These are phyloP conservation scores for Pseudorasbora parva DNA, from an alignment of 2,113 vertebrate genomes.

Conservation along the genomic window DNA sequence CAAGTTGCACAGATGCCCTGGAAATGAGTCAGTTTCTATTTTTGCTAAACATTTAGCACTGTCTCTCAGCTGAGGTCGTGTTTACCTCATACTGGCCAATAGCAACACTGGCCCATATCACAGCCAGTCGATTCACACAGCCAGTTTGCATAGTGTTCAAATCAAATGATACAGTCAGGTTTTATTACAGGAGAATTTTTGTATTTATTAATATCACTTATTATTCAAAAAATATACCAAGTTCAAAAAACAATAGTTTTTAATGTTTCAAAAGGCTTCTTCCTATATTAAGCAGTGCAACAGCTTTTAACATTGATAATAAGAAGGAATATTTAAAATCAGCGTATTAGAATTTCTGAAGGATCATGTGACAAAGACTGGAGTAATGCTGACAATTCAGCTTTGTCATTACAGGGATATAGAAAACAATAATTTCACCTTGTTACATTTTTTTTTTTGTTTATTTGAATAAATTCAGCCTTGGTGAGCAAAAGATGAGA, in stretches of 20 bases:
- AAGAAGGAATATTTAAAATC: not conserved
- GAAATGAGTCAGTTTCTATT: conserved; percentile 63
- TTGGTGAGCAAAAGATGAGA: no score
- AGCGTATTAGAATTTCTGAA: not conserved
- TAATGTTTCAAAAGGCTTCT: no score
- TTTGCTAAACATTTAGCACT: conserved; percentile 50
- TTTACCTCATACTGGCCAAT: conserved; percentile 28
- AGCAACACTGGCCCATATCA: not conserved
- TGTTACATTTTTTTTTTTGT: no score
- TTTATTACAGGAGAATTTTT: not conserved
- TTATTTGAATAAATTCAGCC: no score
- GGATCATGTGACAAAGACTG: not conserved
- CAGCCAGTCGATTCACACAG: not conserved
- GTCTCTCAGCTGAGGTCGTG: conserved; percentile 26
- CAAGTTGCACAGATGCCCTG: conserved; percentile 47
- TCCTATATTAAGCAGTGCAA: no score
- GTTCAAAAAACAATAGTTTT: no score
- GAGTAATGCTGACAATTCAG: not conserved
- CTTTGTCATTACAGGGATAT: no score
- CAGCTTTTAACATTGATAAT: not conserved
- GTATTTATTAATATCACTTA: not conserved
- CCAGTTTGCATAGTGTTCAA: not conserved
- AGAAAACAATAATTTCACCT: no score
- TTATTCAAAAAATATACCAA: no score
- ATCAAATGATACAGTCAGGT: not conserved